Evolutionary conservation across 2,888 invertebrate genomes (phyloP).

Genomic region (Tetrapedia diversipes): DNA sequence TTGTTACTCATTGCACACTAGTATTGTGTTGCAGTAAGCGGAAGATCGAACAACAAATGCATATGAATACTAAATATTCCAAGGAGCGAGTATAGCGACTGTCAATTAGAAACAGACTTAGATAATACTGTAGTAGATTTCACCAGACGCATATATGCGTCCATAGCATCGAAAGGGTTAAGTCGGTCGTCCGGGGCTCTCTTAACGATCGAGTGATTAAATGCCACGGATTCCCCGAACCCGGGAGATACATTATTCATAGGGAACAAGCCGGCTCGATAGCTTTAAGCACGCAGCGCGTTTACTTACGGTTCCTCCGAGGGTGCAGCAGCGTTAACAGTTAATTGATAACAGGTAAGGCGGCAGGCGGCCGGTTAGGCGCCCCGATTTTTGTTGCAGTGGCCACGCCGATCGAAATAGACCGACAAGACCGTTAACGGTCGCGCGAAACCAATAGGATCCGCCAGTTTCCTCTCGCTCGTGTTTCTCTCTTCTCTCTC

Average conservation of each 20-base stretch:
- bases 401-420: constrained; percentile 64
- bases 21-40: too few relatives aligned
- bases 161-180: too few relatives aligned
- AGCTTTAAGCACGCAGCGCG: constrained; percentile 53
- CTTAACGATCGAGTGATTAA: constrained; percentile 61
- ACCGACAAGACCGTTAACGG: constrained; percentile 66
- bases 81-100: too few relatives aligned
- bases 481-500: constrained; percentile 3
- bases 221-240: constrained; percentile 58
- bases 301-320: constrained; percentile 51
- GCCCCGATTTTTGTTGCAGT: constrained; percentile 63
- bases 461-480: too few relatives aligned
- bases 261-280: constrained; percentile 51
- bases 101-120: too few relatives aligned
- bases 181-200: constrained; percentile 50
- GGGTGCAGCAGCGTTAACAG: constrained; percentile 62
- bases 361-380: constrained; percentile 53
- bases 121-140: too few relatives aligned
- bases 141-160: too few relatives aligned
- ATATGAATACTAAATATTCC: too few relatives aligned
- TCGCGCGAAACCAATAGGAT: constrained; percentile 62
- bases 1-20: too few relatives aligned
- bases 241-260: constrained; percentile 67
- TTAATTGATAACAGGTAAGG: constrained; percentile 70
- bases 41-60: too few relatives aligned